Percentiles rank a stretch among this genome's conserved stretches.
phyloP scores from a whole-genome alignment of 2,113 vertebrate genomes.

The Leiothrix lutea region DNA sequence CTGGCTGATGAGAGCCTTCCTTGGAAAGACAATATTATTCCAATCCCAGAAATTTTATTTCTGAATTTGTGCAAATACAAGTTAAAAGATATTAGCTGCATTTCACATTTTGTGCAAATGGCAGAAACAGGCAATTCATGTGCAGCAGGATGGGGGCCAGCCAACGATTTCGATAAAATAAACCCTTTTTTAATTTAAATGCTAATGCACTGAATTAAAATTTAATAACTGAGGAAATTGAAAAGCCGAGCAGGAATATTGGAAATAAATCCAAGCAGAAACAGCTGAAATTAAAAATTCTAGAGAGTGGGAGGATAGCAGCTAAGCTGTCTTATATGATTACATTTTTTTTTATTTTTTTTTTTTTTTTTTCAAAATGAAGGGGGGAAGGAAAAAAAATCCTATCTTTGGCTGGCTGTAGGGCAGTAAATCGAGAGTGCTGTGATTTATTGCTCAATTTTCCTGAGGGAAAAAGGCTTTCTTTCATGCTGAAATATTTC shows the following conservation, averaged over 20 bases:
- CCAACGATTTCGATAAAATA: constrained; percentile 84
- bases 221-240: constrained; percentile 99
- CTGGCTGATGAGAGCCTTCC: constrained; percentile 63
- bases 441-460: constrained; percentile 97
- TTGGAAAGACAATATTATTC: constrained; percentile 79
- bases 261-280: constrained; percentile 99
- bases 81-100: constrained; percentile 78
- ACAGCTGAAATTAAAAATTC: constrained; percentile 99
- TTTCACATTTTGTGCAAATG: constrained; percentile 80
- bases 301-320: constrained; percentile 89
- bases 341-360: constrained; percentile 89
- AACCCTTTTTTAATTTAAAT: constrained; percentile 99
- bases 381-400: constrained; percentile 81
- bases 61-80: constrained; percentile 81
- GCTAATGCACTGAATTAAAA: constrained; percentile 99
- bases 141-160: constrained; percentile 76
- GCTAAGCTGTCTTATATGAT: constrained; percentile 97
- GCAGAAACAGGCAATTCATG: constrained; percentile 80
- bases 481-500: constrained; percentile 88
- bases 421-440: constrained; percentile 90
- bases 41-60: constrained; percentile 80
- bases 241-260: constrained; percentile 99
- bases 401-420: constrained; percentile 86
- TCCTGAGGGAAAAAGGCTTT: constrained; percentile 85
- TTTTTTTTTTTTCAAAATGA: constrained; percentile 83